Conservation (phyloP, 2,888 invertebrate species). For the Prosopocoilus inquinatus region DNA sequence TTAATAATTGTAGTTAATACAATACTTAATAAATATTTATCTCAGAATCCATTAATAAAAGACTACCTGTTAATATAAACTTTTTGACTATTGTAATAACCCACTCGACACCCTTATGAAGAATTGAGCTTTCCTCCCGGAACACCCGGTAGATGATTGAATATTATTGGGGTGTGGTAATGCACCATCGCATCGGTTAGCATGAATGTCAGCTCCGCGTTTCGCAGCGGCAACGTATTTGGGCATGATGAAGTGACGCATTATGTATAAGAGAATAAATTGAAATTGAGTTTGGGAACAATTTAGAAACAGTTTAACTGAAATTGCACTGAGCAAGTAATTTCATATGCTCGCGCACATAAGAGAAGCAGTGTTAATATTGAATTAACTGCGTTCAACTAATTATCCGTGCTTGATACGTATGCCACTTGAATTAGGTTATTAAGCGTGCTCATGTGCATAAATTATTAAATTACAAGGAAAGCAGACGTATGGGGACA, state of each 20-base stretch:
- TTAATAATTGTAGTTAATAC: too few species aligned
- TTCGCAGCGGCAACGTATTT: neutral
- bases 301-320: constrained; percentile 10
- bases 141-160: too few species aligned
- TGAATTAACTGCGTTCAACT: constrained; percentile 9
- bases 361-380: constrained; percentile 1
- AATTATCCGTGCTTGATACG: constrained; percentile 1
- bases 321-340: constrained; percentile 4
- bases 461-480: neutral
- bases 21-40: too few species aligned
- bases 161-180: too few species aligned
- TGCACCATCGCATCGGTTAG: neutral
- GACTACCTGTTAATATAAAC: too few species aligned
- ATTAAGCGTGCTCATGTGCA: constrained; percentile 1
- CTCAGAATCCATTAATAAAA: too few species aligned
- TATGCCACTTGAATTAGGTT: neutral
- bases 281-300: constrained; percentile 9
- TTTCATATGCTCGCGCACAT: constrained; percentile 4
- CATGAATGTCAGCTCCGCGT: neutral
- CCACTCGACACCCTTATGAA: too few species aligned
- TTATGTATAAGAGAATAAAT: constrained; percentile 1
- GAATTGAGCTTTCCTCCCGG: too few species aligned
- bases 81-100: too few species aligned
- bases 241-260: neutral
- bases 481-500: neutral